Percentiles rank a stretch among this genome's conserved stretches.
phyloP scores from a whole-genome alignment of 30 jellyfish, hydroid and myxozoan genomes.

The Aurelia aurita region DNA sequence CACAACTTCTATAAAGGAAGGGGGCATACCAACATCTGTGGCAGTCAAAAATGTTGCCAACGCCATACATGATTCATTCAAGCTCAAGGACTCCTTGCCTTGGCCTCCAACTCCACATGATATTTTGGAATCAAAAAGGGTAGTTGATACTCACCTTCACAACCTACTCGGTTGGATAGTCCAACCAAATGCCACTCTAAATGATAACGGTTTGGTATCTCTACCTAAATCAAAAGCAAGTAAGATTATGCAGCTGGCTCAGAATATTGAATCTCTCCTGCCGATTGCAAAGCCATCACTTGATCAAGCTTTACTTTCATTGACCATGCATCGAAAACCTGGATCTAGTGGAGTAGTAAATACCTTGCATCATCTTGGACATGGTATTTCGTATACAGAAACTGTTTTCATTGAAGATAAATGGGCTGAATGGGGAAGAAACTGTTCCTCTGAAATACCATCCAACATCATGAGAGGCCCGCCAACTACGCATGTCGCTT shows the following conservation, averaged over 20 bases:
- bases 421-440: slow-evolving; percentile 52
- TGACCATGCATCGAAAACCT: slow-evolving; percentile 63
- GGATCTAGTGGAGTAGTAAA: slow-evolving; percentile 72
- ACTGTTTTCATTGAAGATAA: slow-evolving; percentile 54
- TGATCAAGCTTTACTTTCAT: slow-evolving; percentile 60
- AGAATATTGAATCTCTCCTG: slow-evolving; percentile 59
- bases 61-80: slow-evolving; percentile 47
- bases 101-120: slow-evolving; percentile 51
- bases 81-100: slow-evolving; percentile 49
- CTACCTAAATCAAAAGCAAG: slow-evolving; percentile 59
- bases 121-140: slow-evolving; percentile 53
- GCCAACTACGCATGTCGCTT: slow-evolving; percentile 58
- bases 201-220: slow-evolving; percentile 41
- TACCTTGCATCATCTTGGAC: slow-evolving; percentile 50
- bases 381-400: slow-evolving; percentile 58
- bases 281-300: slow-evolving; percentile 57
- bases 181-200: slow-evolving; percentile 41
- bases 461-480: slow-evolving; percentile 51
- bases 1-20: slow-evolving; percentile 36
- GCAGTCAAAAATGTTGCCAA: slow-evolving; percentile 37
- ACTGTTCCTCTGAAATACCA: slow-evolving; percentile 42
- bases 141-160: slow-evolving; percentile 36
- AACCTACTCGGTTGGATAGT: slow-evolving; percentile 36
- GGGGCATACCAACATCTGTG: slow-evolving; percentile 17
- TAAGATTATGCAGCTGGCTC: slow-evolving; percentile 53